Evolutionary conservation across 2,888 invertebrate genomes (phyloP), one percentile per base, ranked within the genome.

Genomic region (Drosophila quinaria): DNA sequence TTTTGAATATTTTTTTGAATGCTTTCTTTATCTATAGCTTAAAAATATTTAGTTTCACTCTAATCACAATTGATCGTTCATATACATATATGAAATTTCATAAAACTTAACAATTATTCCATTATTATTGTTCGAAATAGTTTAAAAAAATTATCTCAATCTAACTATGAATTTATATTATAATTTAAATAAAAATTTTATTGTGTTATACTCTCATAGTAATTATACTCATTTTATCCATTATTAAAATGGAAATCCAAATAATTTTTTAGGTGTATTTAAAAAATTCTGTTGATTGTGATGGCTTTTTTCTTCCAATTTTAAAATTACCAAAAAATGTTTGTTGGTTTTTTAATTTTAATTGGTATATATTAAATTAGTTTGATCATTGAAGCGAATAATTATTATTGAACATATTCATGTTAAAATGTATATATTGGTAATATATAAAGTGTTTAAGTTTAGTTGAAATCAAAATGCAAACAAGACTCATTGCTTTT

Each of bases 331-430:
- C 13, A n/a, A n/a, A n/a, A 37, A 1, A 5, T 8, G n/a, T 37
- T 0, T n/a, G n/a, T 37, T 37, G n/a, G 37, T n/a, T 37, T 37
- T 2, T n/a, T 5, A n/a, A 37, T 6, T 5, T 37, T 35, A 13
- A 35, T 13, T 35, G 35, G 4, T 35, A 35, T 4, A 4, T 13
- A 35, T 35, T 1, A 19, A 50, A 33, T 50, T 33, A 35, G 3
- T 17, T 50, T 6, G 33, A 50, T 19, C 13, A 13, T 2, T 50
- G 33, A 33, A 19, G 33, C 50, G 19, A 50, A 50, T 50, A 50
- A 42, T 19, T 8, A 19, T 19, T 11, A 2, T 2, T 19, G 0
- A 1, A 42, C 19, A 50, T 19, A 3, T 19, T 10, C 42, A 11
- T 5, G 10, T 1, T 8, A 29, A 29, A 25, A 25, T 25, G 22